phyloP scores from a whole-genome alignment of 2,797 vertebrate species.

The Bucorvus abyssinicus region DNA sequence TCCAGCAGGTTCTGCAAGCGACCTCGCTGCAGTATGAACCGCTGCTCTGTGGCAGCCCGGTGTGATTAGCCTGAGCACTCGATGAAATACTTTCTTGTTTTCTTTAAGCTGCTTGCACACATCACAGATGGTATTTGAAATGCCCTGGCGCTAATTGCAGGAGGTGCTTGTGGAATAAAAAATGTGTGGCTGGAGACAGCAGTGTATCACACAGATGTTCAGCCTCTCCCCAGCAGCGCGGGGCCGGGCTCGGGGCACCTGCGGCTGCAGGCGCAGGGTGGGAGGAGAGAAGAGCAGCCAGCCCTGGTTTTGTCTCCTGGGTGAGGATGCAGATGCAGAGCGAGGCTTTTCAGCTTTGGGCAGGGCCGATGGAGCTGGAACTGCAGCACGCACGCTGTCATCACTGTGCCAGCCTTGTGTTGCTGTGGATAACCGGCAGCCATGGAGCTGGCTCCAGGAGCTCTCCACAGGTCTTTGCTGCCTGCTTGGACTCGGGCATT shows the following conservation, averaged over 20 bases:
- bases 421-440: not conserved
- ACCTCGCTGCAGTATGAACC: not conserved
- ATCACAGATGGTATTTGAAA: conserved; percentile 8
- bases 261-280: not conserved
- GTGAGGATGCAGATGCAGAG: not conserved
- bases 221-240: not conserved
- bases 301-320: not conserved
- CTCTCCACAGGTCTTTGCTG: not conserved
- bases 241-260: not conserved
- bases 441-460: not conserved
- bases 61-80: not conserved
- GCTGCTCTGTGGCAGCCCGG: not conserved
- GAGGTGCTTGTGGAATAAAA: not conserved
- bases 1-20: conserved; percentile 28
- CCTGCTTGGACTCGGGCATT: not conserved
- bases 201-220: fast-evolving
- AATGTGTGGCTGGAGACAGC: not conserved
- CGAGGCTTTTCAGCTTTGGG: not conserved
- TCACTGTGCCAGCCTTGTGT: not conserved
- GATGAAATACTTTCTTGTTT: conserved; percentile 39
- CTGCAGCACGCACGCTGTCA: fast-evolving
- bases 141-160: not conserved
- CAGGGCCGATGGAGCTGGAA: not conserved
- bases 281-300: not conserved
- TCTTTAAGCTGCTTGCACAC: conserved; percentile 36